Base-by-base conservation (phyloP, 2,113 vertebrate species). In the Paraplagusia blochii region DNA sequence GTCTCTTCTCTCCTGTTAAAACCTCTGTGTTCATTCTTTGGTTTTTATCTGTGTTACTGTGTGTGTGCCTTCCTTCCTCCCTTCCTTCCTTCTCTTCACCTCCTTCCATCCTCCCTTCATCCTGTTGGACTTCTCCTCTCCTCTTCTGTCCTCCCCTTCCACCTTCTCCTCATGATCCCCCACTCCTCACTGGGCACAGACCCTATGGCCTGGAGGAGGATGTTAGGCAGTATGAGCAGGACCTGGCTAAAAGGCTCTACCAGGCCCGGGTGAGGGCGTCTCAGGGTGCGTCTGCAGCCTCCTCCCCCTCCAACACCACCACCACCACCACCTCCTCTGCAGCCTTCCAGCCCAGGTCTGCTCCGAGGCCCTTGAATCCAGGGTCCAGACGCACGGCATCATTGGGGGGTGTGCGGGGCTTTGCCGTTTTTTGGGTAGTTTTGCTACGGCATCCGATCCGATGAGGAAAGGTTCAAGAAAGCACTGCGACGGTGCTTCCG, bases 201-300 rank as follows among this genome's bases (percentile, higher is more conserved):
- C 91, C 90, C 79, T 90, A 87, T 79, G 90, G 92, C 75, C 89
- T 95, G 77, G 94, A 95, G 92, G 93, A 94, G 82, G 93, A 95
- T 89, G 80, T 96, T 90, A 94, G 88, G 80, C 93, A 94, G 85
- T 95, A 96, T 92, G 93, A 96, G 90, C 93, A 94, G 89, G 93
- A 94, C 72, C 92, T 95, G 91, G 93, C 94, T 85, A 92, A 93
- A 90, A 92, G 88, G 86, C 92, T 95, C 72, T 95, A 94, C 92
- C 94, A 92, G 85, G 92, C 93, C 81, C 86, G 93, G 49, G 93
- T 95, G 89, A 77, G 90, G 88, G 92, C 92, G 6, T 86, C 92
- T 80, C 86, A 88, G 84, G 89, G 85, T 77, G 48, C 53, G 33
- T 65, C 80, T 44, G 72, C 50, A 42, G 60, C 71, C 76, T 73